Evolutionary conservation across 2,113 vertebrate genomes (phyloP), one percentile per base, ranked within the genome.

Genomic region (Thalassoma bifasciatum): DNA sequence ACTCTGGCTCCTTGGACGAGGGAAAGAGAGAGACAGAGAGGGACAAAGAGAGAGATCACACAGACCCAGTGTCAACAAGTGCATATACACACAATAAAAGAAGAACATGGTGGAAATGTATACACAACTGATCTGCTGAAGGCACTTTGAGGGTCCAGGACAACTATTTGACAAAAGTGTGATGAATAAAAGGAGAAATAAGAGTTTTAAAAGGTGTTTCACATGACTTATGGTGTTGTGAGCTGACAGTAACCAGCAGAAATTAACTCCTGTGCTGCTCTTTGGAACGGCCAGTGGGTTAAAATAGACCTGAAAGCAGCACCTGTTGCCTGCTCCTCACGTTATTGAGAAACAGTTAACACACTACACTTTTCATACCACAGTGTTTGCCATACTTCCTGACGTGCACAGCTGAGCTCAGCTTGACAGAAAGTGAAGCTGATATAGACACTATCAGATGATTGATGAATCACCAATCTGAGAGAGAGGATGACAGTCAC

Each of bases 1-100:
- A 99, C 98, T 96, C 97, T 94, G 92, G 96, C 98, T 94, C 98
- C 98, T 99, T 65, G 50, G 49, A 47, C 19, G 54, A 63, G 44
- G 68, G 47, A 52, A 30, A 12, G 34, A 12, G 56, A 57, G 17
- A 59, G 17, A 59, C 21, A 51, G 30, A 70, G 9, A 12, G 56
- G 51, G 17, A 59, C 13, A 59, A 19, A 51, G 30, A 70, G 9
- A 79, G 51, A 74, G 37, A 26, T 71, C 10, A 71, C 13, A 24
- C 14, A 57, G 17, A 49, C n/a, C 46, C 46, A 49, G 46, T 52
- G 47, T 61, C 37, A 75, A 63, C 37, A 68, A 11, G 19, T 23
- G 38, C 21, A 26, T 34, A 82, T 5, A 82, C 8, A 62, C 2
- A 7, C 16, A 2, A 50, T 13, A 2, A 42, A 56, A 46, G 23